Base-by-base conservation (phyloP, 1,140 invertebrate species). In the Microvelia longipes region DNA sequence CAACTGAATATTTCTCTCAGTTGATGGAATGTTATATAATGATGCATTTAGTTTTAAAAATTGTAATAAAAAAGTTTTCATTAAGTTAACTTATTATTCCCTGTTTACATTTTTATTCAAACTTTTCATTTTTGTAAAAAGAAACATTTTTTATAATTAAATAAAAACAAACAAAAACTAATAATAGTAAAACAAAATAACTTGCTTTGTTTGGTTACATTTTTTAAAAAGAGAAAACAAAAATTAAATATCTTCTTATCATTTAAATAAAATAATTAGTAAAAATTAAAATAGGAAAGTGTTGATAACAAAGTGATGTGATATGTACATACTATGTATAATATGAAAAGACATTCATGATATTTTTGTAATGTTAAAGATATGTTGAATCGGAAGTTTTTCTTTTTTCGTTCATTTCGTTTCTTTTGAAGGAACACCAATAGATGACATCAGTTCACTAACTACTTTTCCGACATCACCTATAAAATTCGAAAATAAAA, bases 291-390 rank as follows among this genome's bases (percentile, higher is more conserved):
- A 50, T 50, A 50, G 35, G 19, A 50, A 5, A 11, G 35, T n/a
- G n/a, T n/a, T n/a, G n/a, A n/a, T n/a, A n/a, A n/a, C n/a, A n/a
- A 64, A 61, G 30, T 62, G 66, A 63, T 67, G 64, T 70, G 30
- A 66, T 68, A 69, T 68, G 68, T 71, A 65, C 68, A 69, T 69
- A 64, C 65, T 64, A 60, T 29, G 13, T 28, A 28, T 27, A 69
- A 35, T 30, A 50, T 11, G 19, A 50, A 50, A 50, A n/a, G n/a
- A n/a, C n/a, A n/a, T n/a, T n/a, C n/a, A 50, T 50, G 35, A 50
- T 50, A 50, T 50, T 11, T 50, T 5, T n/a, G n/a, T n/a, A n/a
- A n/a, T n/a, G n/a, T n/a, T 19, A 50, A 50, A 19, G 35, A 50
- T 50, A 50, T 50, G 35, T 26, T 26, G 62, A 2, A 24, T 5